Evolutionary conservation across 1,140 invertebrate species (phyloP).

Genomic region (Caenorhabditis latens): DNA sequence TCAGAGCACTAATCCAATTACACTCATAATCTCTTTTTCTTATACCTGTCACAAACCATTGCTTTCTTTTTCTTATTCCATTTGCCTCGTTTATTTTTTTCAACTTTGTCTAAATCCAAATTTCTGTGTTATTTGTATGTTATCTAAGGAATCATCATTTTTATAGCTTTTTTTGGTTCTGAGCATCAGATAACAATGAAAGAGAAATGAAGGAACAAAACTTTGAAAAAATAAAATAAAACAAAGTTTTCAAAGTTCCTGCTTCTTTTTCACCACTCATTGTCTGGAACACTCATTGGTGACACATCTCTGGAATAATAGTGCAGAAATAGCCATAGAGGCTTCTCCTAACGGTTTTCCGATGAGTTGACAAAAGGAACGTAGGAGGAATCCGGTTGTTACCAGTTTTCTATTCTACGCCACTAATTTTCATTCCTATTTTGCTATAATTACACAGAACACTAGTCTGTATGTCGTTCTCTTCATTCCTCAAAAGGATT

Average conservation of each 20-base stretch:
- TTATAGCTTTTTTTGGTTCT: background rate
- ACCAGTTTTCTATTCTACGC: background rate
- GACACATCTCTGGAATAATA: background rate
- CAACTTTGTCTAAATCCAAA: too few species aligned
- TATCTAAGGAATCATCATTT: background rate
- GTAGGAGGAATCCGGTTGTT: slow-evolving; percentile 13
- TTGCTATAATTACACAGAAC: too few species aligned
- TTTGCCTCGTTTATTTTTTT: too few species aligned
- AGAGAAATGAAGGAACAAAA: background rate
- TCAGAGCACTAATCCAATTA: slow-evolving; percentile 21
- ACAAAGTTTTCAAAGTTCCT: background rate
- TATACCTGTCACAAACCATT: slow-evolving; percentile 9
- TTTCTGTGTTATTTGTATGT: too few species aligned
- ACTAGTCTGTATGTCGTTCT: too few species aligned
- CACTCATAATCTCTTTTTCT: slow-evolving; percentile 26
- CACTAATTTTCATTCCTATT: too few species aligned
- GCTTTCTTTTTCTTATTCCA: background rate
- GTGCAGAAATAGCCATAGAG: background rate
- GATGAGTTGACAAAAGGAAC: background rate
- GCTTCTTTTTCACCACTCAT: background rate
- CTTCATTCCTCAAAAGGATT: too few species aligned
- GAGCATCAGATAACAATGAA: background rate
- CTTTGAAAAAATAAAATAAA: background rate
- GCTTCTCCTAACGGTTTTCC: slow-evolving; percentile 2
- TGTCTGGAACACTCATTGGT: background rate